Percentiles rank a stretch among this genome's conserved stretches.
Evolutionary conservation across 1,140 invertebrate species (phyloP).

Genomic region (Pararge aegeria): DNA sequence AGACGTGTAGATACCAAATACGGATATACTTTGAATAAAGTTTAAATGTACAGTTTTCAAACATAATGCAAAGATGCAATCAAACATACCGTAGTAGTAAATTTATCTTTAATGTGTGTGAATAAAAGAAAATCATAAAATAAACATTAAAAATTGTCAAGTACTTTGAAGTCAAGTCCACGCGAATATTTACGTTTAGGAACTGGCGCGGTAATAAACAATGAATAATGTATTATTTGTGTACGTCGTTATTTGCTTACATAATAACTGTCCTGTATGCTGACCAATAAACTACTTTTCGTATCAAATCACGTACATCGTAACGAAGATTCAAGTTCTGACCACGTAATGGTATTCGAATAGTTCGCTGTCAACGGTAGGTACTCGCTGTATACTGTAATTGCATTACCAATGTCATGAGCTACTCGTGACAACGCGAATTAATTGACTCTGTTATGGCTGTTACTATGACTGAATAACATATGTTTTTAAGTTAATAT

Average conservation of each 20-base stretch:
- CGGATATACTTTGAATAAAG: too few species aligned
- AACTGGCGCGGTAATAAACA: slow-evolving; percentile 34
- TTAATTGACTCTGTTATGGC: slow-evolving; percentile 16
- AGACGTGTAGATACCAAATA: too few species aligned
- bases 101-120: too few species aligned
- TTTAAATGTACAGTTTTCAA: too few species aligned
- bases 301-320: slow-evolving; percentile 61
- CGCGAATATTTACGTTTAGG: too few species aligned
- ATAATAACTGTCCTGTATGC: slow-evolving; percentile 54
- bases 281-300: slow-evolving; percentile 62
- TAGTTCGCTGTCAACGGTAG: slow-evolving; percentile 31
- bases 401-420: slow-evolving; percentile 39
- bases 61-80: too few species aligned
- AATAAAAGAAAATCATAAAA: neutral
- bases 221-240: slow-evolving; percentile 65
- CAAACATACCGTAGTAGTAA: too few species aligned
- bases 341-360: slow-evolving; percentile 60
- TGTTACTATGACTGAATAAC: slow-evolving; percentile 8
- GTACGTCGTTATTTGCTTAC: slow-evolving; percentile 66
- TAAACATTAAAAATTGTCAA: neutral
- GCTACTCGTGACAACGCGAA: slow-evolving; percentile 23
- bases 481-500: neutral
- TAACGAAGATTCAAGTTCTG: slow-evolving; percentile 49
- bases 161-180: too few species aligned
- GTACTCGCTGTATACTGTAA: slow-evolving; percentile 24